Conservation (phyloP, 2,113 vertebrate species). For the Colius striatus region DNA sequence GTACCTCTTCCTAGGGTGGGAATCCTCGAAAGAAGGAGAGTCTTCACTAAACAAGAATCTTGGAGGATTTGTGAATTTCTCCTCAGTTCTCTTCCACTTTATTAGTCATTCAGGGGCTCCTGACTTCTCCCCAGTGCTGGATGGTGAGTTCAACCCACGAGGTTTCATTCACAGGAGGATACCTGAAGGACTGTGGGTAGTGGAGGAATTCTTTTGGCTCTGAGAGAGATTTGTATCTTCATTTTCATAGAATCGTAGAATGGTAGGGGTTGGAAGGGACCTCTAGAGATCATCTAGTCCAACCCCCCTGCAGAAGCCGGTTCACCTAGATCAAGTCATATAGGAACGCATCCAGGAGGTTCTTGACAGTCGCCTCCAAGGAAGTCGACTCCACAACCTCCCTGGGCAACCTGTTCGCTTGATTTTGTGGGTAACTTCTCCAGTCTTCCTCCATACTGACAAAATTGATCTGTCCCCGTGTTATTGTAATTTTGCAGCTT, state of each 20-base stretch:
- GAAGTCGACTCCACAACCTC: no score
- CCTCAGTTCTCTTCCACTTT: background rate
- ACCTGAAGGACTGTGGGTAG: background rate
- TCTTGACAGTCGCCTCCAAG: no score
- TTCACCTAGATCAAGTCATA: no score
- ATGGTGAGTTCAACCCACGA: background rate
- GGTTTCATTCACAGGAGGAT: background rate
- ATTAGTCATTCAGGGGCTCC: background rate
- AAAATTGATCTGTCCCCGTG: background rate
- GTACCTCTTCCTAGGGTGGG: background rate
- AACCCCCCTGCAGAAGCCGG: no score
- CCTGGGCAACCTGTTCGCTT: background rate
- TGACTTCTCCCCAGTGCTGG: background rate
- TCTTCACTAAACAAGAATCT: background rate
- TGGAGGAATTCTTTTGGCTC: background rate
- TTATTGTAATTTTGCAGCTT: background rate
- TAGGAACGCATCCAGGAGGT: no score
- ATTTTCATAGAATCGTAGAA: background rate
- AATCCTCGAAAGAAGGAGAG: background rate
- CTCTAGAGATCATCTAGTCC: no score
- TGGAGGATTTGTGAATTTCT: background rate
- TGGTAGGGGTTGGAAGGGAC: no score
- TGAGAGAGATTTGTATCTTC: background rate
- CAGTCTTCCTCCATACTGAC: background rate
- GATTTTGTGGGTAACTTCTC: background rate